phyloP scores from a whole-genome alignment of 2,888 invertebrate species.

The Drosophila nr. perissopoda region DNA sequence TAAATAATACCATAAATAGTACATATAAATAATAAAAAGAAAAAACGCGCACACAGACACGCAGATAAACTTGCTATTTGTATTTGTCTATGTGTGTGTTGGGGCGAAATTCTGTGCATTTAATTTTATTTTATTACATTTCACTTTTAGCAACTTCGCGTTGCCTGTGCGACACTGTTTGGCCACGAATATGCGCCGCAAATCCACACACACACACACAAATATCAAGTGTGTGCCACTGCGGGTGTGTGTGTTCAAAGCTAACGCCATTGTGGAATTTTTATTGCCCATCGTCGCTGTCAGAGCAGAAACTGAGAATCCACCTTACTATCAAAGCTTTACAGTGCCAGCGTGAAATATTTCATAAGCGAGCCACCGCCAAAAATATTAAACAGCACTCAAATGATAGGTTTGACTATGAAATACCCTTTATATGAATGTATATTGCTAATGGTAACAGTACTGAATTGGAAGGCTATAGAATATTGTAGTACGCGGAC shows the following conservation, averaged over 20 bases:
- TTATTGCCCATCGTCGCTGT: slow-evolving; percentile 71
- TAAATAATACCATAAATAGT: slow-evolving; percentile 54
- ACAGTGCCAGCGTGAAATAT: slow-evolving; percentile 72
- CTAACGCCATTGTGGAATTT: slow-evolving; percentile 76
- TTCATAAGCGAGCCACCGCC: slow-evolving; percentile 59
- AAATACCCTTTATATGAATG: slow-evolving; percentile 7
- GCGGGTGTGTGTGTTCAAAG: slow-evolving; percentile 29
- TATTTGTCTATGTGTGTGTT: slow-evolving; percentile 12
- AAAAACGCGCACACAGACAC: neutral
- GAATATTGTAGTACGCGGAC: no score
- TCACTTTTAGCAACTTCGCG: slow-evolving; percentile 65
- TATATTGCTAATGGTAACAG: neutral
- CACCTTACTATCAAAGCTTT: slow-evolving; percentile 59
- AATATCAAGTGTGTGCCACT: slow-evolving; percentile 4
- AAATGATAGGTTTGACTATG: neutral
- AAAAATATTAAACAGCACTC: slow-evolving; percentile 29
- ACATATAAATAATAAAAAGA: slow-evolving; percentile 35
- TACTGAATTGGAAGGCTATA: neutral
- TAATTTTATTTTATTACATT: slow-evolving; percentile 73
- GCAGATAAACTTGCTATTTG: slow-evolving; percentile 3
- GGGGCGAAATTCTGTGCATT: slow-evolving; percentile 61
- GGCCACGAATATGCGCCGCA: slow-evolving; percentile 62
- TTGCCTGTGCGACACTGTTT: slow-evolving; percentile 64
- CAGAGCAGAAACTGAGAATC: slow-evolving; percentile 51
- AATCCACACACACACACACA: slow-evolving; percentile 47